phyloP scores from a whole-genome alignment of 2,113 vertebrate species.

The Todiramphus chloris region DNA sequence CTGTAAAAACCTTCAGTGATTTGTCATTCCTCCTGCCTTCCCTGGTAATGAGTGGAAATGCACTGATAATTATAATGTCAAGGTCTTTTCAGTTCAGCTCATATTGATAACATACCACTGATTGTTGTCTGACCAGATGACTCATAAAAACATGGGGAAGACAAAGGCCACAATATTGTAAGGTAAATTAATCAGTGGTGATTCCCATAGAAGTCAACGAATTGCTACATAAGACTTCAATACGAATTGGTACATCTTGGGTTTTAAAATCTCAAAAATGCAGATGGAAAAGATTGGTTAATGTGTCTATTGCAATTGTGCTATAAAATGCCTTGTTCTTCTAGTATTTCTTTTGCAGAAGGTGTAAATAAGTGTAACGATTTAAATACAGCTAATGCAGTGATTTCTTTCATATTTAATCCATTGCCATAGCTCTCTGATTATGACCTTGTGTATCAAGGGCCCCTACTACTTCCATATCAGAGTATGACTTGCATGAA shows the following conservation, averaged over 20 bases:
- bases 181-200: background rate
- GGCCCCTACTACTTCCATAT: background rate
- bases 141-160: background rate
- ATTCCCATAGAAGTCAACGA: background rate
- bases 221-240: background rate
- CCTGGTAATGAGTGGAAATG: background rate
- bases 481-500: background rate
- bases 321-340: background rate
- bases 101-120: background rate
- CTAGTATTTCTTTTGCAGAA: background rate
- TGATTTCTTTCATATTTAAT: background rate
- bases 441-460: background rate
- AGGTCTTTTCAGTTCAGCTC: background rate
- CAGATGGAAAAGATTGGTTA: background rate
- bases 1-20: background rate
- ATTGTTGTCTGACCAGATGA: background rate
- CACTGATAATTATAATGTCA: background rate
- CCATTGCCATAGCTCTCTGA: background rate
- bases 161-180: background rate
- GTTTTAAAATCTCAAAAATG: background rate
- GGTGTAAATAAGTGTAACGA: background rate
- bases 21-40: background rate
- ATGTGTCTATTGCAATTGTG: background rate
- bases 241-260: background rate
- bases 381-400: background rate